phyloP scores from a whole-genome alignment of 2,113 vertebrate species.

The Catharus minimus region DNA sequence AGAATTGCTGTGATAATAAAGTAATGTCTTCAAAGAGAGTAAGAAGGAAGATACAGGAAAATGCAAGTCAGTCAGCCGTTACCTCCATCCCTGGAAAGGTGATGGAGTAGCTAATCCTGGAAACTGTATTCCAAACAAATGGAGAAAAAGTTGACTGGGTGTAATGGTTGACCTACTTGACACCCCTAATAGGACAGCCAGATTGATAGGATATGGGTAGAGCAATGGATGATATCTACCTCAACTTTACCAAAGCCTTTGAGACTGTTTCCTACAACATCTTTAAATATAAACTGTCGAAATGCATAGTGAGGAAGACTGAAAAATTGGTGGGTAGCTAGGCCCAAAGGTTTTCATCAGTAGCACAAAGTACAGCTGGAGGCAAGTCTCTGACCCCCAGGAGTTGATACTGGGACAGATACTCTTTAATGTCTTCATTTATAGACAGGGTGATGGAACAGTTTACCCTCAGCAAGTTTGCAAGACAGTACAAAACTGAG shows the following conservation, averaged over 20 bases:
- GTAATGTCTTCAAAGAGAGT: background rate
- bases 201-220: background rate
- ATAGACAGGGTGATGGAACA: rapidly evolving
- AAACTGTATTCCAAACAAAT: background rate
- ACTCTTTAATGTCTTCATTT: background rate
- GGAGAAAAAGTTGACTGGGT: background rate
- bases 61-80: background rate
- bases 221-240: background rate
- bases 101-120: background rate
- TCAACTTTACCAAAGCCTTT: background rate
- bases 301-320: background rate
- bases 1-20: background rate
- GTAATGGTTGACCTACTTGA: background rate
- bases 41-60: background rate
- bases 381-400: background rate
- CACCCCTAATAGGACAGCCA: background rate
- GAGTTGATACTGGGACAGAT: background rate
- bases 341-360: background rate
- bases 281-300: background rate
- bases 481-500: background rate
- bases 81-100: background rate
- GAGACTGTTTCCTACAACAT: background rate
- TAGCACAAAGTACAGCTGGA: background rate
- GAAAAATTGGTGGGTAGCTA: background rate
- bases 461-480: background rate